A percentile compares a stretch with the other conserved stretches of the same genome.
Conservation (phyloP, 1,140 invertebrate genomes). For the Bombus ignitus region DNA sequence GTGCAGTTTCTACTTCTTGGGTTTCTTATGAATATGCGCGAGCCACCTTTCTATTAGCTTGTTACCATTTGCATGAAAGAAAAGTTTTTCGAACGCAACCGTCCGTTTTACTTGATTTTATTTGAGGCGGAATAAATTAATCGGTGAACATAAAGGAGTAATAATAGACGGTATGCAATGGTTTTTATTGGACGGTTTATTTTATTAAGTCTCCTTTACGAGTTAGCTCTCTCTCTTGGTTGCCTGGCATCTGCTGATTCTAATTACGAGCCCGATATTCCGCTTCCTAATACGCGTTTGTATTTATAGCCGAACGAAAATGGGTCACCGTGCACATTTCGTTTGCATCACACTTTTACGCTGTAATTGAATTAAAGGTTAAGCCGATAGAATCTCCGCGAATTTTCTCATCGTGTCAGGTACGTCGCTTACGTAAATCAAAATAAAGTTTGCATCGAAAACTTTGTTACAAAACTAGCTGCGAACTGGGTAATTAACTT, state of each 20-base stretch:
- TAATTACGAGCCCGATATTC: background rate
- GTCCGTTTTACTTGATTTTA: background rate
- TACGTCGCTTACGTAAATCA: background rate
- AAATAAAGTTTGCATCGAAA: background rate
- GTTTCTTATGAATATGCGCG: conserved; percentile 1
- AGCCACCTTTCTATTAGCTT: background rate
- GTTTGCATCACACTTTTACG: background rate
- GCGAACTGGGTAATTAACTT: background rate
- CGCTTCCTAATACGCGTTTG: background rate
- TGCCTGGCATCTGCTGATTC: background rate
- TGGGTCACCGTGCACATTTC: background rate
- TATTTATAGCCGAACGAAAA: background rate
- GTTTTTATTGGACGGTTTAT: background rate
- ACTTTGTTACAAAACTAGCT: background rate
- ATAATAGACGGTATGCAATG: background rate
- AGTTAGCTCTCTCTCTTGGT: background rate
- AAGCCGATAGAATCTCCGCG: background rate
- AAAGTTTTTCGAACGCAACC: background rate
- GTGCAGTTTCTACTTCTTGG: background rate
- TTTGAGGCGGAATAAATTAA: background rate
- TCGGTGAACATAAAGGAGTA: background rate
- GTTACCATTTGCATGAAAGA: background rate
- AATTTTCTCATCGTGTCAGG: background rate
- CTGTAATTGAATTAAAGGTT: background rate
- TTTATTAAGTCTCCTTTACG: background rate